Base-by-base conservation (phyloP, 1,140 invertebrate species). In the Neotoxoptera formosana region DNA sequence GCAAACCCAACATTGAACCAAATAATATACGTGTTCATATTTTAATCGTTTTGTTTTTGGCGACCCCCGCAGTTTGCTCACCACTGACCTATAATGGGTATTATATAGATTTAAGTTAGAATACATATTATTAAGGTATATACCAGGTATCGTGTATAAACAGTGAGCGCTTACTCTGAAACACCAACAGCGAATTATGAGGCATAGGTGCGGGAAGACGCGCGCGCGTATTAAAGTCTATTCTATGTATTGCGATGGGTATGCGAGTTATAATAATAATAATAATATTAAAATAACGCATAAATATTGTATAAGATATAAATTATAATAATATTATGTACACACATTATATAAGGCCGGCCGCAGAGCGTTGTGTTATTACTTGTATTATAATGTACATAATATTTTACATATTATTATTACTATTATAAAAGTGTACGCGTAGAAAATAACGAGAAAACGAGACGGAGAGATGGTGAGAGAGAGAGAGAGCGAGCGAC, bases 271-370 rank as follows among this genome's bases (percentile, higher is more conserved):
- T 53, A 23, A 76, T 76, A 76, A 76, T 76, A n/a, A n/a, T n/a
- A n/a, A n/a, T n/a, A n/a, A n/a, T n/a, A n/a, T n/a, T n/a, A n/a
- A n/a, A n/a, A n/a, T n/a, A 76, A n/a, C 60, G 30, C 60, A n/a
- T 76, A 17, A 76, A 76, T 76, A 76, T 76, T 76, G n/a, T 76
- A 76, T 76, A 76, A 76, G n/a, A 76, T 76, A 76, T 76, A 76
- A 76, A 76, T n/a, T 76, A 76, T n/a, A 76, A 34, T 76, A 76
- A 76, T n/a, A n/a, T 76, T 34, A n/a, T 76, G 30, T 76, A n/a
- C 30, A 76, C 60, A 76, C n/a, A 41, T 41, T 41, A 41, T 76
- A n/a, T 76, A 76, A n/a, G 60, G 60, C 60, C n/a, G 60, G 60
- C n/a, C 60, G 60, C 60, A 17, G 60, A 30, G 30, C 60, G 60